Conservation (phyloP, 1,140 invertebrate genomes). For the Camponotus floridanus region DNA sequence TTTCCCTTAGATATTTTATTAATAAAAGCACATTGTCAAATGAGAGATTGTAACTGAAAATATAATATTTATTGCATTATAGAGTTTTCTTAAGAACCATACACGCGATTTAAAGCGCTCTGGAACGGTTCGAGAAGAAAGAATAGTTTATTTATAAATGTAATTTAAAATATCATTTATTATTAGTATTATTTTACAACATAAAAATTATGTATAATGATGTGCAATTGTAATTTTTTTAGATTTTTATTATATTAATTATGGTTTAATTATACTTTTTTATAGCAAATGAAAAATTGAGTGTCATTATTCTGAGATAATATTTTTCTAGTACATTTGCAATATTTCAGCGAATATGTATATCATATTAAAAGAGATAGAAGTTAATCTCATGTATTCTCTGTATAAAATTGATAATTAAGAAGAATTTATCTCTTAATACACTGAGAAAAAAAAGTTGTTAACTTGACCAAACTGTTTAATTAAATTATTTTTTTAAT, state of each 20-base stretch:
- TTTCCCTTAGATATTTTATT: too few relatives aligned
- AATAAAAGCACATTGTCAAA: too few relatives aligned
- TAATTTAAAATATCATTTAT: background rate
- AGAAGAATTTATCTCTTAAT: too few relatives aligned
- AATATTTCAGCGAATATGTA: background rate
- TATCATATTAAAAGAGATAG: background rate
- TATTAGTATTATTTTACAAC: background rate
- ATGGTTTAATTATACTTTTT: background rate
- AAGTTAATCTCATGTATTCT: background rate
- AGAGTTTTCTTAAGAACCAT: background rate
- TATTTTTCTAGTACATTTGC: background rate
- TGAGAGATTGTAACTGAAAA: too few relatives aligned
- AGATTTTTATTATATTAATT: constrained; percentile 1
- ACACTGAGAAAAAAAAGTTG: too few relatives aligned
- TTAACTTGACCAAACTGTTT: too few relatives aligned
- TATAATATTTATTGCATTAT: background rate
- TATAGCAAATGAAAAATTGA: background rate
- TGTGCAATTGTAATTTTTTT: background rate
- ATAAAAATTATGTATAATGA: background rate
- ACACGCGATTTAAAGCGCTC: constrained; percentile 5
- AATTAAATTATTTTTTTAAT: too few relatives aligned
- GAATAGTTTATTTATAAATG: background rate
- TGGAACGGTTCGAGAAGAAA: constrained; percentile 2
- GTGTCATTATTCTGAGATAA: too few relatives aligned
- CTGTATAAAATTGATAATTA: background rate